Percentiles rank a stretch among this genome's conserved stretches.
phyloP scores from a whole-genome alignment of 2,113 vertebrate species.

The Bothrops jararaca region DNA sequence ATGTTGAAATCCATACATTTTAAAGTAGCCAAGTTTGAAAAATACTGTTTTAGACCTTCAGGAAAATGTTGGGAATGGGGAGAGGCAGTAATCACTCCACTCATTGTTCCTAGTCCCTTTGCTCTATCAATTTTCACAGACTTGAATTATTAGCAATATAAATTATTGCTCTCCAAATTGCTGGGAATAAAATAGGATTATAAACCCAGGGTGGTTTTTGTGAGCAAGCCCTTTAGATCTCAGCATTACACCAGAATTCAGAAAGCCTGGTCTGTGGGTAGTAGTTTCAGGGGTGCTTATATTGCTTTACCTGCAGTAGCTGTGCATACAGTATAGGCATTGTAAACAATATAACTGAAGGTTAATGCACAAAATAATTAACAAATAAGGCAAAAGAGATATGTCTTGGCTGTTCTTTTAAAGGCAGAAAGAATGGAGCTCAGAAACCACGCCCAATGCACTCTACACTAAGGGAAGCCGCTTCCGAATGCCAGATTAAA shows the following conservation, averaged over 20 bases:
- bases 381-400: neutral
- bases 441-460: neutral
- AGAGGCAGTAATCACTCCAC: neutral
- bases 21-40: neutral
- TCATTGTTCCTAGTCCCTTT: neutral
- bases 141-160: neutral
- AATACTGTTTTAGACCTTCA: neutral
- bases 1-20: neutral
- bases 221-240: conserved; percentile 1
- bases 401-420: neutral
- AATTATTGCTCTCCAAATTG: neutral
- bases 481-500: neutral
- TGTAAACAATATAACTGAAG: neutral
- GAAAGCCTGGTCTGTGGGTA: neutral
- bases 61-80: neutral
- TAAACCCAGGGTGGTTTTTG: neutral
- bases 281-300: conserved; percentile 19
- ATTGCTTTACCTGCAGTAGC: neutral
- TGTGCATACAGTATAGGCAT: neutral
- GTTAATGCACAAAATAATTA: neutral
- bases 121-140: conserved; percentile 9
- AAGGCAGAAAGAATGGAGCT: neutral
- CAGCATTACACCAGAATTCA: conserved; percentile 3
- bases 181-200: neutral
- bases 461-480: neutral